Evolutionary conservation across 2,797 vertebrate species (phyloP).

Genomic region (Lacerta agilis): DNA sequence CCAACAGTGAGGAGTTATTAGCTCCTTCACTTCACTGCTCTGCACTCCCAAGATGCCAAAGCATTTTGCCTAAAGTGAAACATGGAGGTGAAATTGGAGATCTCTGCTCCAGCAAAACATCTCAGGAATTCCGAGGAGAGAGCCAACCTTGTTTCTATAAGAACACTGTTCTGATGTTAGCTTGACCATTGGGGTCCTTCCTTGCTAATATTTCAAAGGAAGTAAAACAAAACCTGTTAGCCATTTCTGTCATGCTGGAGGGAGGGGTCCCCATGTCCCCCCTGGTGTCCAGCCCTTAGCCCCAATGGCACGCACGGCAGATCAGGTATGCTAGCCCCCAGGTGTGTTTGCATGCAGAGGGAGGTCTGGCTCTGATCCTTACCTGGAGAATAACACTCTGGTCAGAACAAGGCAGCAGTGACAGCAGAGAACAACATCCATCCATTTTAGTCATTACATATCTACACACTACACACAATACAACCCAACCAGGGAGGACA

Average conservation of each 20-base stretch:
- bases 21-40: neutral
- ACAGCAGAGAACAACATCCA: conserved; percentile 22
- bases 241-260: neutral
- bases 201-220: neutral
- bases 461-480: no score
- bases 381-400: neutral
- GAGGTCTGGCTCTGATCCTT: no score
- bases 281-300: neutral
- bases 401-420: neutral
- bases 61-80: neutral
- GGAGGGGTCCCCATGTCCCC: no score
- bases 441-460: no score
- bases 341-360: neutral
- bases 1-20: neutral
- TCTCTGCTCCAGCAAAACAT: neutral
- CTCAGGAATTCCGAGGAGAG: neutral
- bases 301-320: neutral
- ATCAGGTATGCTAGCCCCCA: neutral
- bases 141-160: neutral
- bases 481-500: no score
- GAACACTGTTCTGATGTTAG: neutral
- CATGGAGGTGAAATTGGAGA: neutral
- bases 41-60: neutral
- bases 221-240: neutral
- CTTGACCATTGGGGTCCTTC: no score